Evolutionary conservation across 2,888 invertebrate genomes (phyloP).

Genomic region (Polyploca ridens): DNA sequence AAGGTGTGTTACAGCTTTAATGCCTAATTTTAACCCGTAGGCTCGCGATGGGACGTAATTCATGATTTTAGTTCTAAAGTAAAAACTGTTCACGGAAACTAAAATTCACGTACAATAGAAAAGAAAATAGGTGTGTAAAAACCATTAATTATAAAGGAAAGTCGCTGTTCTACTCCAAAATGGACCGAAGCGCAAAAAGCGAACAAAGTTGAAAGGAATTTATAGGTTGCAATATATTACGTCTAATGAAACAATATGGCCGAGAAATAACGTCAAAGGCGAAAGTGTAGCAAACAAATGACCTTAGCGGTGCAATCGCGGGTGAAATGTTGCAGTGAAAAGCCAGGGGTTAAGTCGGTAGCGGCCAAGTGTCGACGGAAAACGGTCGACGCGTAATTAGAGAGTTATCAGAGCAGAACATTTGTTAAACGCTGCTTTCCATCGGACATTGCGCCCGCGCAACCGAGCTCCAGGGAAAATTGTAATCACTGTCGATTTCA

Average conservation of each 20-base stretch:
- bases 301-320: slow-evolving; percentile 60
- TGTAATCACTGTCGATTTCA: slow-evolving; percentile 84
- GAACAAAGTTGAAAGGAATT: slow-evolving; percentile 31
- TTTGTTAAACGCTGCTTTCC: slow-evolving; percentile 84
- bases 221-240: slow-evolving; percentile 48
- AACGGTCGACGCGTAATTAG: slow-evolving; percentile 79
- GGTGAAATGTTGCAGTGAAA: slow-evolving; percentile 76
- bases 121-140: slow-evolving; percentile 16
- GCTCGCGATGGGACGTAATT: no score
- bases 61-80: no score
- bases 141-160: slow-evolving; percentile 41
- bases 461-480: slow-evolving; percentile 80
- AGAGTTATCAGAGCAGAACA: slow-evolving; percentile 83
- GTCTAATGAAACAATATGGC: slow-evolving; percentile 45
- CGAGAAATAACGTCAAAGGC: slow-evolving; percentile 53
- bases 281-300: slow-evolving; percentile 77
- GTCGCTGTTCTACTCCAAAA: slow-evolving; percentile 42
- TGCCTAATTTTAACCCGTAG: no score
- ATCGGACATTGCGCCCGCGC: slow-evolving; percentile 82
- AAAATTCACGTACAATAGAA: slow-evolving; percentile 8
- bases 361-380: slow-evolving; percentile 77
- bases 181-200: slow-evolving; percentile 25
- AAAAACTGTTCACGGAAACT: neutral
- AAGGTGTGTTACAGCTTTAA: no score
- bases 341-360: slow-evolving; percentile 76